Evolutionary conservation across 2,888 invertebrate genomes (phyloP).

Genomic region (Chironomus riparius): DNA sequence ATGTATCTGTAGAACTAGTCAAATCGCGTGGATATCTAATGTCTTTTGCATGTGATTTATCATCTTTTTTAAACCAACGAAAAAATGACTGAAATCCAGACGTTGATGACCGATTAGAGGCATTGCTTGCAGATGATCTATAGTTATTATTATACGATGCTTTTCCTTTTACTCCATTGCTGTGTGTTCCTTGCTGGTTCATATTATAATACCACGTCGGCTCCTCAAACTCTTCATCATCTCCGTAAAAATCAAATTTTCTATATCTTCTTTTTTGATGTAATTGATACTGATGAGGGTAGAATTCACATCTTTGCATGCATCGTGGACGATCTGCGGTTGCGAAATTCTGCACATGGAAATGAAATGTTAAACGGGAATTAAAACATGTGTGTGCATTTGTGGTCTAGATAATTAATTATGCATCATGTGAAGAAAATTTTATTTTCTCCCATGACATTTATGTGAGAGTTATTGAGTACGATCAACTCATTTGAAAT

Average conservation of each 20-base stretch:
- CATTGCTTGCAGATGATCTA: conserved; percentile 20
- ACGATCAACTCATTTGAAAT: too few relatives aligned
- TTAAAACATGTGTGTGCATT: neutral
- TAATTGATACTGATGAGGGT: neutral
- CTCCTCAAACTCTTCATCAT: conserved; percentile 10
- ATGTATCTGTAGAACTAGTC: conserved; percentile 32
- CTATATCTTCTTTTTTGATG: neutral
- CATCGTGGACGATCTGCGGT: conserved; percentile 24
- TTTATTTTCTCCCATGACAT: too few relatives aligned
- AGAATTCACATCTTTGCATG: conserved; percentile 3
- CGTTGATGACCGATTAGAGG: conserved; percentile 40
- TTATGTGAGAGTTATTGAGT: too few relatives aligned
- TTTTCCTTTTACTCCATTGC: conserved; percentile 8
- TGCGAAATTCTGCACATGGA: conserved; percentile 13
- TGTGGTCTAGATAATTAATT: neutral
- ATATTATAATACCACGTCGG: conserved; percentile 16
- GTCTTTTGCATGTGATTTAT: conserved; percentile 34
- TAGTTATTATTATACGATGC: conserved; percentile 22
- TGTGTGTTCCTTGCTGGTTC: conserved; percentile 27
- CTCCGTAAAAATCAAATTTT: conserved; percentile 7
- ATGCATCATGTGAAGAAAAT: neutral
- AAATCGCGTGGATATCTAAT: conserved; percentile 37
- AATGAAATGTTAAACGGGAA: neutral
- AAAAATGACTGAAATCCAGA: conserved; percentile 53
- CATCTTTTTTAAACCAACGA: conserved; percentile 61